phyloP scores from a whole-genome alignment of 1,140 invertebrate genomes.

The Aradophagus sp. region DNA sequence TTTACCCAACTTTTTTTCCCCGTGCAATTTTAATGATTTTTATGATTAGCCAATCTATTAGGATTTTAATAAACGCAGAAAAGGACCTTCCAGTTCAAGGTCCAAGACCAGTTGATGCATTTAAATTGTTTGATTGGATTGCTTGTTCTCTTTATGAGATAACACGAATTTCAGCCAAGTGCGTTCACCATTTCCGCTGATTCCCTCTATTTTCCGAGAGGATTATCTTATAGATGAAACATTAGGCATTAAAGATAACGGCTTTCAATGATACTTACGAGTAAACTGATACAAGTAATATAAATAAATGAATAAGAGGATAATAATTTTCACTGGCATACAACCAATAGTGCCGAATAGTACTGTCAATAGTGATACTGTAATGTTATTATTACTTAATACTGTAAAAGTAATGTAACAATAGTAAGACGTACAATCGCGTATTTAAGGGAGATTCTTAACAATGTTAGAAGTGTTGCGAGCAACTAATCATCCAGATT shows the following conservation, averaged over 20 bases:
- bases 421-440: constrained; percentile 23
- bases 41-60: no score
- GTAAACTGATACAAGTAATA: constrained; percentile 24
- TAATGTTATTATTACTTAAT: constrained; percentile 30
- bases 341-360: constrained; percentile 56
- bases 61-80: no score
- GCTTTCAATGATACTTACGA: constrained; percentile 34
- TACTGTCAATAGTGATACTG: constrained; percentile 49
- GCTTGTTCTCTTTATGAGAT: no score
- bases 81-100: no score
- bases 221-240: no score
- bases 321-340: constrained; percentile 49
- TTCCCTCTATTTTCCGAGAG: no score
- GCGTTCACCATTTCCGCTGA: no score
- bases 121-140: no score
- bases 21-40: no score
- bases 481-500: constrained; percentile 21
- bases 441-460: constrained; percentile 25
- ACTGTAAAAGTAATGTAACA: constrained; percentile 31
- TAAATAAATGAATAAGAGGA: constrained; percentile 37
- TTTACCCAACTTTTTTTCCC: no score
- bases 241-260: constrained; percentile 18
- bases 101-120: no score
- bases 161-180: no score
- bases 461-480: constrained; percentile 24